Percentiles rank a stretch among this genome's conserved stretches.
Evolutionary conservation across 1,140 invertebrate genomes (phyloP).

Genomic region (Lucilia sericata): DNA sequence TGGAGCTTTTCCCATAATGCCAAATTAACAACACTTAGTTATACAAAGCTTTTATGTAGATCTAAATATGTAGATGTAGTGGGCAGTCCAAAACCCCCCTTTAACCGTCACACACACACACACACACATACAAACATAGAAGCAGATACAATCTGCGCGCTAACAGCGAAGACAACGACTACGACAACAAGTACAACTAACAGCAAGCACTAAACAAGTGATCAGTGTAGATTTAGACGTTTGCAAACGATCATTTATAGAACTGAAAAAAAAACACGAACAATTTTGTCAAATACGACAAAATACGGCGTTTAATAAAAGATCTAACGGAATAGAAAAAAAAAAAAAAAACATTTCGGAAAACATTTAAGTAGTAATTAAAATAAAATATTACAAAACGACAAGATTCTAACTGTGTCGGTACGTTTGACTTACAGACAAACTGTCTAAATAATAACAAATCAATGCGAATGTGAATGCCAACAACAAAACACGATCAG

Average conservation of each 20-base stretch:
- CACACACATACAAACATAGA: neutral
- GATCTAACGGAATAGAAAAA: too few species aligned
- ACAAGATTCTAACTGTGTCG: neutral
- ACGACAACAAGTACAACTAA: too few species aligned
- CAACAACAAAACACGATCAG: neutral
- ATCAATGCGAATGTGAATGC: conserved; percentile 9
- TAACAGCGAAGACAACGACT: neutral
- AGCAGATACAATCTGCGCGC: conserved; percentile 4
- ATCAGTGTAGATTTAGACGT: conserved; percentile 43
- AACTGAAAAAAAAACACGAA: neutral
- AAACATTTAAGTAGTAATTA: neutral
- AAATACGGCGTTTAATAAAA: neutral
- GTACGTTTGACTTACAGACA: neutral
- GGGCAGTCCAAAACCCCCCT: neutral
- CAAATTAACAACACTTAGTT: neutral
- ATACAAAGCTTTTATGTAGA: neutral
- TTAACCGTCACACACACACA: neutral
- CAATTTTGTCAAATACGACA: neutral
- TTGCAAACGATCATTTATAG: neutral
- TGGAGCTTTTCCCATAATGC: neutral
- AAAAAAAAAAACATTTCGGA: neutral
- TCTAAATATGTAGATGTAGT: neutral
- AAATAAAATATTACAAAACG: neutral
- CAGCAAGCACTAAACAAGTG: neutral
- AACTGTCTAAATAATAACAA: neutral